Percentiles rank a stretch among this genome's conserved stretches.
phyloP scores from a whole-genome alignment of 2,113 vertebrate species.

The Ctenomys sociabilis region DNA sequence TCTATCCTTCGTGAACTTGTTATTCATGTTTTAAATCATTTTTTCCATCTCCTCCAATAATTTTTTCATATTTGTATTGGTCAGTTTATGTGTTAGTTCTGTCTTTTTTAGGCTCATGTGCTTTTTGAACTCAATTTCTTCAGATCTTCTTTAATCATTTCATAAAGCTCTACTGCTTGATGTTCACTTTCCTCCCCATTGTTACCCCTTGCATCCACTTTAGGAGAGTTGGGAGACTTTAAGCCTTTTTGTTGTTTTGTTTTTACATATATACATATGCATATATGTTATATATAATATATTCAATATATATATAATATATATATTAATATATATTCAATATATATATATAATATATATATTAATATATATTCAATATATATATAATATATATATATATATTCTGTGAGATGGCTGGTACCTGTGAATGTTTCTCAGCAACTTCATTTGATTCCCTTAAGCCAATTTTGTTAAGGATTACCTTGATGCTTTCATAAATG shows the following conservation, averaged over 20 bases:
- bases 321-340: too few species aligned
- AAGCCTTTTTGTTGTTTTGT: neutral
- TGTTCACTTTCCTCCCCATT: too few species aligned
- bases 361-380: too few species aligned
- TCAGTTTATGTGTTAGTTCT: neutral
- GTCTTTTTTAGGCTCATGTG: neutral
- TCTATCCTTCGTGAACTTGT: neutral
- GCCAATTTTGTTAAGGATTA: neutral
- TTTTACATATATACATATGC: neutral
- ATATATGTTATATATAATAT: too few species aligned
- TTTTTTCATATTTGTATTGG: neutral
- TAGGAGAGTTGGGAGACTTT: neutral
- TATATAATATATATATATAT: too few species aligned
- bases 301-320: too few species aligned
- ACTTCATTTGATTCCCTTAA: neutral
- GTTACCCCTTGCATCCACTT: neutral
- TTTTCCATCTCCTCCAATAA: neutral
- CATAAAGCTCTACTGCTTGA: too few species aligned
- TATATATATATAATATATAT: too few species aligned
- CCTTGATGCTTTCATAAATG: neutral
- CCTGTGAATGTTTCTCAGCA: neutral
- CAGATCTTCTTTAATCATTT: too few species aligned
- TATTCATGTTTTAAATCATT: neutral
- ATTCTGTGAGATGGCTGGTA: too few species aligned
- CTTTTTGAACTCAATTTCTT: neutral